phyloP scores from a whole-genome alignment of 2,888 invertebrate species.

The Trypoxylon attenuatum region DNA sequence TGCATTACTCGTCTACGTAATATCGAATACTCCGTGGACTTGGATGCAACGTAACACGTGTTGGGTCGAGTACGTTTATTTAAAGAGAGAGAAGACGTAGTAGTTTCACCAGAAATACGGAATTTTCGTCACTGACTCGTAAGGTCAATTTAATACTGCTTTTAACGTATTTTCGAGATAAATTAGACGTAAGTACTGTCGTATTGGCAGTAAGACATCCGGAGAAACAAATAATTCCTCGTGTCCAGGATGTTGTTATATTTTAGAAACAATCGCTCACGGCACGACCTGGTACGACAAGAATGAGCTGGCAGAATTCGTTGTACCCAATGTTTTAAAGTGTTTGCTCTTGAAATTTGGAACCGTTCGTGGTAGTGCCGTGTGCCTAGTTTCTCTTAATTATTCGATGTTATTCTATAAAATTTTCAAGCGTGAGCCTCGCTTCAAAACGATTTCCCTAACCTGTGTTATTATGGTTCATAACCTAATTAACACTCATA shows the following conservation, averaged over 20 bases:
- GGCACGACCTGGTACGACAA: constrained; percentile 59
- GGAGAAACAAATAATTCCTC: constrained; percentile 33
- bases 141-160: constrained; percentile 53
- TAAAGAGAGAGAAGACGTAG: constrained; percentile 59
- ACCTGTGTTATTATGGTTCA: constrained; percentile 50
- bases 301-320: constrained; percentile 68
- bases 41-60: constrained; percentile 67
- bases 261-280: constrained; percentile 50
- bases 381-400: constrained; percentile 27
- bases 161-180: constrained; percentile 10
- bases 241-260: constrained; percentile 26
- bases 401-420: too few species aligned
- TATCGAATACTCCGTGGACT: constrained; percentile 39
- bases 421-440: not conserved
- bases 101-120: constrained; percentile 58
- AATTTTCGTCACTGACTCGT: constrained; percentile 56
- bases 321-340: constrained; percentile 46
- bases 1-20: too few species aligned
- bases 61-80: constrained; percentile 62
- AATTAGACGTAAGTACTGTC: too few species aligned
- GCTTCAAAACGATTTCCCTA: constrained; percentile 35
- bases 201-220: constrained; percentile 4
- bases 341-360: constrained; percentile 15
- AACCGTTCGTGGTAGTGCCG: constrained; percentile 7
- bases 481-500: constrained; percentile 60